Evolutionary conservation across 2,113 vertebrate genomes (phyloP).

Genomic region (Tiliqua scincoides): DNA sequence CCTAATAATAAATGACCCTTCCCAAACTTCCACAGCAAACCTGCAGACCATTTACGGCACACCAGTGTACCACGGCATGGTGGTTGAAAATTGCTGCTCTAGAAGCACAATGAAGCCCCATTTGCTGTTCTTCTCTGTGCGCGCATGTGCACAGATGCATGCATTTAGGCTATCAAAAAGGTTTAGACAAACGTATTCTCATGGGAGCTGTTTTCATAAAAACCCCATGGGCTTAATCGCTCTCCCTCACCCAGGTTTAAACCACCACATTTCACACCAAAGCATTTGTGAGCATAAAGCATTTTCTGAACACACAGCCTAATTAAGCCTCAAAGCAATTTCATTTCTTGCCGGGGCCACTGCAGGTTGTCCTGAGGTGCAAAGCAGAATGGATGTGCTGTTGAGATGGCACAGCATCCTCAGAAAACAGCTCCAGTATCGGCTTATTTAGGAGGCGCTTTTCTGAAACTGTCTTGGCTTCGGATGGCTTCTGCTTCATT

Average conservation of each 20-base stretch:
- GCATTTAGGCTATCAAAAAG: neutral
- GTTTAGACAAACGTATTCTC: neutral
- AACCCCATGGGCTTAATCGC: neutral
- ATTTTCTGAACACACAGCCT: neutral
- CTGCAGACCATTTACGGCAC: too few species aligned
- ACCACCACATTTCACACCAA: neutral
- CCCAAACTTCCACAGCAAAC: too few species aligned
- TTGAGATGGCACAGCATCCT: neutral
- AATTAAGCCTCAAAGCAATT: slow-evolving; percentile 35
- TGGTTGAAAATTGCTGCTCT: too few species aligned
- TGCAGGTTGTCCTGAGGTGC: neutral
- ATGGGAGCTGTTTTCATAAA: neutral
- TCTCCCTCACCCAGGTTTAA: neutral
- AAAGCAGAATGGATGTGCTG: neutral
- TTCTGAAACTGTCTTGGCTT: neutral
- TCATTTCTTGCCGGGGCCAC: neutral
- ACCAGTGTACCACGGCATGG: too few species aligned
- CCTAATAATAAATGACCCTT: too few species aligned
- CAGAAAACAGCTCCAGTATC: neutral
- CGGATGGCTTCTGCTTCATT: neutral
- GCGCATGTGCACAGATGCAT: neutral
- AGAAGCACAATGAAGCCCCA: neutral
- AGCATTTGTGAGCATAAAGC: neutral
- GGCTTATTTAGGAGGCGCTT: neutral
- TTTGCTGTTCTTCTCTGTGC: neutral